Percentiles rank a stretch among this genome's conserved stretches.
These are phyloP conservation scores for Coreius guichenoti DNA, from an alignment of 2,797 vertebrate genomes.

Conservation along the genomic window DNA sequence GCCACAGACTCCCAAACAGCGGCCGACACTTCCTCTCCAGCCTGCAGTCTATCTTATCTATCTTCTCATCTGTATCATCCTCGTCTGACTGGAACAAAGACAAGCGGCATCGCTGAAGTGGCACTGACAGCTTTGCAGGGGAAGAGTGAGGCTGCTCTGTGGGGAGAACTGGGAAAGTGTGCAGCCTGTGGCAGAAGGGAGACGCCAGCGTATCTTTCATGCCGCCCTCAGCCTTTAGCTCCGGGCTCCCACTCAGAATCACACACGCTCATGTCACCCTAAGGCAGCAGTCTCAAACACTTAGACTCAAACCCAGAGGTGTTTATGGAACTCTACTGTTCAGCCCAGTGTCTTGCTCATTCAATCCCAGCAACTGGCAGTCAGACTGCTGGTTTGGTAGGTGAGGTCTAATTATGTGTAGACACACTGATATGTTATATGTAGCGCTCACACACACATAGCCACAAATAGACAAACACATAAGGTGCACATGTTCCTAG, in stretches of 20 bases:
- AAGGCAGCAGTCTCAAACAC: conserved; percentile 65
- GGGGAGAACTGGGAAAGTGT: conserved; percentile 51
- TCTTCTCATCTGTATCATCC: conserved; percentile 46
- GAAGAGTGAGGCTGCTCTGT: conserved; percentile 46
- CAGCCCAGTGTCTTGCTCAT: conserved; percentile 46
- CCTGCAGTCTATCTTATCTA: conserved; percentile 41
- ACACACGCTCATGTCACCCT: conserved; percentile 71
- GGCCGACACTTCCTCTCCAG: conserved; percentile 26
- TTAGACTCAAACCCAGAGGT: conserved; percentile 63
- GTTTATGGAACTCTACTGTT: conserved; percentile 53
- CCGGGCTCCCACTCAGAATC: conserved; percentile 66
- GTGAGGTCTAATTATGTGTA: conserved; percentile 45
- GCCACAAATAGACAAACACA: conserved; percentile 48
- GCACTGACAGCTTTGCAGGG: conserved; percentile 47
- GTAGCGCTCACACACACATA: conserved; percentile 31
- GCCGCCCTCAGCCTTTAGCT: conserved; percentile 53
- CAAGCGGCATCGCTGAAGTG: conserved; percentile 39
- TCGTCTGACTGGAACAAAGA: conserved; percentile 49
- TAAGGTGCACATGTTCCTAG: conserved; percentile 8
- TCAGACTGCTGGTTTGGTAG: conserved; percentile 26
- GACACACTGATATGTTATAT: conserved; percentile 42
- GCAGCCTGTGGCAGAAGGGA: conserved; percentile 61
- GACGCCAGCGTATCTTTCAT: conserved; percentile 50
- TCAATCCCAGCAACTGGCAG: conserved; percentile 50
- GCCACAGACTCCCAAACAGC: conserved; percentile 28